phyloP scores from a whole-genome alignment of 2,113 vertebrate species.

The Chiloscyllium plagiosum region DNA sequence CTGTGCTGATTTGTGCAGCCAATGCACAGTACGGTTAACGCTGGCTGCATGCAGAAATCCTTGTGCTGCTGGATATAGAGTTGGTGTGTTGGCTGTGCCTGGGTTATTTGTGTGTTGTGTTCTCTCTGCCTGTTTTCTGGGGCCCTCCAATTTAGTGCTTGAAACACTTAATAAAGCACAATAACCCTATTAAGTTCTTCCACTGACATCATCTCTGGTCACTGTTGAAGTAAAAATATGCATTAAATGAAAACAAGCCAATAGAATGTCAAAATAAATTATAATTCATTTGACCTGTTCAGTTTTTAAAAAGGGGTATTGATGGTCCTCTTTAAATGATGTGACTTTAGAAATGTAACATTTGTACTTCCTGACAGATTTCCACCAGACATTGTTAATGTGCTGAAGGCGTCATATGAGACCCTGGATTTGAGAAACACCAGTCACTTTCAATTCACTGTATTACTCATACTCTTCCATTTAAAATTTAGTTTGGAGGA shows the following conservation, averaged over 20 bases:
- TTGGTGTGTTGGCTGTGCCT: not conserved
- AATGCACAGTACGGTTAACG: not conserved
- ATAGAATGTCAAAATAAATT: not conserved
- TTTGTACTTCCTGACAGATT: constrained; percentile 33
- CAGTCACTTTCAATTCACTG: not conserved
- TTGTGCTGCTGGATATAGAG: no score
- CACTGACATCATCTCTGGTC: not conserved
- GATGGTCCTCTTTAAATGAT: not conserved
- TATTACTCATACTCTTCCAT: not conserved
- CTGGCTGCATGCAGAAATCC: not conserved
- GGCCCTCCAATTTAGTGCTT: not conserved
- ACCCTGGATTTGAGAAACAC: not conserved
- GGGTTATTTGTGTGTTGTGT: not conserved
- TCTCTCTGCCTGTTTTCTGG: not conserved
- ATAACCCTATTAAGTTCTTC: not conserved
- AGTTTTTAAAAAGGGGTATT: constrained; percentile 11
- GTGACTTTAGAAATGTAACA: constrained; percentile 25
- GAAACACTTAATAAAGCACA: not conserved
- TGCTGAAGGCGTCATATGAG: constrained; percentile 13
- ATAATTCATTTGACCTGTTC: constrained; percentile 12
- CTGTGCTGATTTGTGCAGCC: not conserved
- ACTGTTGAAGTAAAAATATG: not conserved
- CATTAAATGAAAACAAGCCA: constrained; percentile 1
- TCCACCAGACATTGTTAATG: constrained; percentile 19
- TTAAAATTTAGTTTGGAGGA: constrained; percentile 22